These are phyloP conservation scores for Megalonaias nervosa DNA, from an alignment of 1,140 invertebrate genomes.

Conservation along the genomic window DNA sequence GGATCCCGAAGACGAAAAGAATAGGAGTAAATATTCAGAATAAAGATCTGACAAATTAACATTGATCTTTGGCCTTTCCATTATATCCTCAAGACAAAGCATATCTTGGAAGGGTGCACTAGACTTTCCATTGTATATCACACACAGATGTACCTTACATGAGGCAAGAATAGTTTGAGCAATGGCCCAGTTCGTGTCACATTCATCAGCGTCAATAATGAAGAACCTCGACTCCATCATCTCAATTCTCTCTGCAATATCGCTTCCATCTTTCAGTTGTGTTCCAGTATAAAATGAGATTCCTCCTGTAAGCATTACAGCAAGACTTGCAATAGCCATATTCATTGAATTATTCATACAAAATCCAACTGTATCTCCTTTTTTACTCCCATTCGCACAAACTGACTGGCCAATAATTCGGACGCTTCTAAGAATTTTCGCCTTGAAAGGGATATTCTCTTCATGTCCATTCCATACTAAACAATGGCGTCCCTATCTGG, in stretches of 20 bases:
- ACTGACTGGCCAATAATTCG: not conserved
- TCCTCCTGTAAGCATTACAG: constrained; percentile 14
- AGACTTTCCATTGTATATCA: constrained; percentile 8
- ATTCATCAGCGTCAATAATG: constrained; percentile 9
- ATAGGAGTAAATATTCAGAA: constrained; percentile 16
- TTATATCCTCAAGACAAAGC: not conserved
- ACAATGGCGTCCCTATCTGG: constrained; percentile 22
- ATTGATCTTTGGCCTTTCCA: not conserved
- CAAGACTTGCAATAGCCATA: constrained; percentile 11
- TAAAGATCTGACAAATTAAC: constrained; percentile 9
- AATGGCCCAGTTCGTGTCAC: constrained; percentile 8
- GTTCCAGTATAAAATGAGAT: too few species aligned
- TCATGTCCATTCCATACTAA: constrained; percentile 1
- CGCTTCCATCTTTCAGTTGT: too few species aligned
- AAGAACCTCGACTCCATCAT: constrained; percentile 10
- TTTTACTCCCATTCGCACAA: constrained; percentile 3
- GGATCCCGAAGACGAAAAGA: constrained; percentile 22
- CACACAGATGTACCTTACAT: not conserved
- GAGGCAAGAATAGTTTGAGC: not conserved
- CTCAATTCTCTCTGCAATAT: too few species aligned
- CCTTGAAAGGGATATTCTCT: constrained; percentile 4
- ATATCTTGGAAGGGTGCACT: not conserved
- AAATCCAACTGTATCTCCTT: constrained; percentile 6
- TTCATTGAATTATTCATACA: constrained; percentile 26
- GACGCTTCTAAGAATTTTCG: constrained; percentile 12